These are phyloP conservation scores for Amphimallon solstitiale DNA, from an alignment of 2,888 invertebrate genomes.

Conservation along the genomic window DNA sequence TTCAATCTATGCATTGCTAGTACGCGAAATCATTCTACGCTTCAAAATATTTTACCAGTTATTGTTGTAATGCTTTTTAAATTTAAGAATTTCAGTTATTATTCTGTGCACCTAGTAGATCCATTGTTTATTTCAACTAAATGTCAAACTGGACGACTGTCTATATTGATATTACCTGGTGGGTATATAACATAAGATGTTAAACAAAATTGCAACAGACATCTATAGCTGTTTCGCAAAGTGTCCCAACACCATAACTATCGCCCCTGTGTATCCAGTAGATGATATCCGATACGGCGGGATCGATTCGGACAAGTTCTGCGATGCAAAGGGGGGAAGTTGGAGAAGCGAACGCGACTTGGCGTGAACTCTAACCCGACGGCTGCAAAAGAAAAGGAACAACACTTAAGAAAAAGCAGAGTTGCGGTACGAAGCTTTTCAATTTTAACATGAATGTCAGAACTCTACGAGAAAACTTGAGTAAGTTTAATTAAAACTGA, in stretches of 20 bases:
- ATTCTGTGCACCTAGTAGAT: no score
- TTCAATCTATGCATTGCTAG: no score
- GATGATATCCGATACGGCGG: constrained; percentile 20
- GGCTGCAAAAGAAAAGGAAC: constrained; percentile 19
- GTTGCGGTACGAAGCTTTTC: constrained; percentile 46
- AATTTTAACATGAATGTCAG: constrained; percentile 51
- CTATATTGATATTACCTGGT: no score
- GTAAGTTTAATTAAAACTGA: constrained; percentile 52
- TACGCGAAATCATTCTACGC: no score
- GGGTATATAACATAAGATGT: constrained; percentile 6
- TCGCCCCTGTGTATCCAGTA: constrained; percentile 3
- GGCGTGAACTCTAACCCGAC: constrained; percentile 36
- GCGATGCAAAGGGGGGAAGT: background rate
- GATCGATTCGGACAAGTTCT: constrained; percentile 31
- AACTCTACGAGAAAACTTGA: constrained; percentile 49
- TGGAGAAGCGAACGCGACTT: constrained; percentile 15
- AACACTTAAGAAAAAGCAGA: constrained; percentile 38
- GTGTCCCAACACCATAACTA: constrained; percentile 32
- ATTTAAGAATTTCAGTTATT: no score
- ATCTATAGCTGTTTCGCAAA: constrained; percentile 25
- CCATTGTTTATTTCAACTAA: no score
- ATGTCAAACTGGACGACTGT: no score
- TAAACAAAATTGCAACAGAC: constrained; percentile 27
- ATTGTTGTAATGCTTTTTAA: no score
- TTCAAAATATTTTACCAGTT: no score